Conservation (phyloP, 2,113 vertebrate species). For the Leptosomus discolor region DNA sequence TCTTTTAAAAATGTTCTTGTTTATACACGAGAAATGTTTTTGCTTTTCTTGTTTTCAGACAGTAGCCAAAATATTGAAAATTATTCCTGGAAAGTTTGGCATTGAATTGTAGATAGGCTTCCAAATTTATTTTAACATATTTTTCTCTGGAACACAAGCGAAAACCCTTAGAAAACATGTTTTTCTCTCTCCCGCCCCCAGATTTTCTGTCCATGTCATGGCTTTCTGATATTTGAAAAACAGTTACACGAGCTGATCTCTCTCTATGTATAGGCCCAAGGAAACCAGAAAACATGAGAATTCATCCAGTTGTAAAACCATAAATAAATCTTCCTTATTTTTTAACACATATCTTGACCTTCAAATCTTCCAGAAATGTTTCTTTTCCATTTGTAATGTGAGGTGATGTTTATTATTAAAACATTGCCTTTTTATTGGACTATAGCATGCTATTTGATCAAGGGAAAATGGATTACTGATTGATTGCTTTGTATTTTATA, state of each 20-base stretch:
- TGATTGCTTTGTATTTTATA: background rate
- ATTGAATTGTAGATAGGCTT: background rate
- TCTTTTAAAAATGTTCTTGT: background rate
- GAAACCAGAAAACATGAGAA: background rate
- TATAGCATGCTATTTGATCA: background rate
- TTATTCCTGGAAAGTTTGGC: background rate
- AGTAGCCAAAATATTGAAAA: background rate
- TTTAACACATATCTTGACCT: background rate
- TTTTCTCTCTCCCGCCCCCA: fast-evolving
- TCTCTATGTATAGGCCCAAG: background rate
- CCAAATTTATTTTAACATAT: background rate
- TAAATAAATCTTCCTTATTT: background rate
- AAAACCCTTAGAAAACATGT: background rate
- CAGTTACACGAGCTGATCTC: background rate
- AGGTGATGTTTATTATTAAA: background rate
- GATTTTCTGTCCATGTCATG: background rate
- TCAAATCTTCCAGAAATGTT: background rate
- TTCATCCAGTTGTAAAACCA: background rate
- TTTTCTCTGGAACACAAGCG: background rate
- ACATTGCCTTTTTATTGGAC: background rate
- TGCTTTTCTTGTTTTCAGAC: background rate
- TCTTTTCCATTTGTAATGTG: background rate
- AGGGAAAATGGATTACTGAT: background rate
- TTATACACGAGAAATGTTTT: background rate
- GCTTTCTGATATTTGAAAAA: background rate